phyloP scores from a whole-genome alignment of 2,113 vertebrate genomes.

The Bubo scandiacus region DNA sequence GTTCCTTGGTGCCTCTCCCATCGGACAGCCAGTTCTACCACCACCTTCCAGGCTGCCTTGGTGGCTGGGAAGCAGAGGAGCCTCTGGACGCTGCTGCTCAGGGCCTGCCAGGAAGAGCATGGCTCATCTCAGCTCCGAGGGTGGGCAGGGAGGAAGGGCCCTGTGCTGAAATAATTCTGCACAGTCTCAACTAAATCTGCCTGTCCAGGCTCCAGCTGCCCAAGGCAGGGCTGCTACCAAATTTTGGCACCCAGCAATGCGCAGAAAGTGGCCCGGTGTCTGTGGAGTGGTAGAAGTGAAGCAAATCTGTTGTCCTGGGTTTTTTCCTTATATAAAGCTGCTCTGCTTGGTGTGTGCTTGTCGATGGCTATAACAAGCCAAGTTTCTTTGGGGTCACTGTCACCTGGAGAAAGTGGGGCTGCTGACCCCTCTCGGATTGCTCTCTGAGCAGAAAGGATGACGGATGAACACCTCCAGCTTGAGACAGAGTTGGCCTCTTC shows the following conservation, averaged over 20 bases:
- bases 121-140: neutral
- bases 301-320: neutral
- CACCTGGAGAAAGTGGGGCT: neutral
- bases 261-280: neutral
- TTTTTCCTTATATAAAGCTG: neutral
- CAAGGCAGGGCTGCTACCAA: neutral
- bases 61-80: neutral
- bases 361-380: neutral
- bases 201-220: neutral
- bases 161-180: neutral
- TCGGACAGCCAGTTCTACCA: fast-evolving
- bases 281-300: neutral
- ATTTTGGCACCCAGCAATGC: neutral
- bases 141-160: neutral
- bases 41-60: neutral
- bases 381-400: neutral
- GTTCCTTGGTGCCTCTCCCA: neutral
- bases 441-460: neutral
- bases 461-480: neutral
- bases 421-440: fast-evolving
- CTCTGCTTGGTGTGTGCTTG: neutral
- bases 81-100: neutral
- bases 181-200: neutral
- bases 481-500: neutral
- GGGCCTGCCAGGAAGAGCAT: neutral